Base-by-base conservation (phyloP, 2,888 invertebrate genomes). In the Lithophane semibrunnea region DNA sequence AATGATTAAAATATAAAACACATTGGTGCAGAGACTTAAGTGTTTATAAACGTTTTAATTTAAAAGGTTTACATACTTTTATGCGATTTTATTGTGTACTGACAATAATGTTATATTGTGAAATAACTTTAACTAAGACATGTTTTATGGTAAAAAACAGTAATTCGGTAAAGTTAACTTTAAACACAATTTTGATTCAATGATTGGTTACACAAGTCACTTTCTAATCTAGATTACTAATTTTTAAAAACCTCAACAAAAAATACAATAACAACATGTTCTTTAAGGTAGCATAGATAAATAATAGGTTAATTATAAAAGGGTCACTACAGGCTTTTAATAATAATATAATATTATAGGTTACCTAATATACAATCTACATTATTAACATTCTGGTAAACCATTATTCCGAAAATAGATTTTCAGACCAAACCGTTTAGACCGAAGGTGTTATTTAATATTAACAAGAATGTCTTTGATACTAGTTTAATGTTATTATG, bases 391-490 rank as follows among this genome's bases (percentile, higher is more conserved):
- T 86, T 74, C n/a, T 78, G 73, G 65, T 64, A 80, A 80, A 79
- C 74, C 76, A 77, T 72, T 76, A 78, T 76, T 73, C 24, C 29
- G 58, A 65, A 76, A 77, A 77, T 86, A 73, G 75, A 84, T 67
- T 71, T 58, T 58, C 68, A 71, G 61, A 68, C 61, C 60, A 72
- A 76, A 79, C 65, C 60, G 66, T 64, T 75, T 56, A 83, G 29
- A 77, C 69, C 29, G 52, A 74, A 79, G 77, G 77, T 82, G 75
- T 73, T 75, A 80, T 78, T 67, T 77, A 75, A 85, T 85, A 84
- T 82, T 75, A 80, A 77, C 64, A 80, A 72, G 61, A 81, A 82
- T 79, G 72, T 78, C 67, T 83, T 84, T 80, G 78, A 82, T 82
- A 85, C 75, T 78, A 75, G 69, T 66, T 67, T 76, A 79, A 84